Evolutionary conservation across 2,113 vertebrate species (phyloP).

Genomic region (Brachyistius frenatus): DNA sequence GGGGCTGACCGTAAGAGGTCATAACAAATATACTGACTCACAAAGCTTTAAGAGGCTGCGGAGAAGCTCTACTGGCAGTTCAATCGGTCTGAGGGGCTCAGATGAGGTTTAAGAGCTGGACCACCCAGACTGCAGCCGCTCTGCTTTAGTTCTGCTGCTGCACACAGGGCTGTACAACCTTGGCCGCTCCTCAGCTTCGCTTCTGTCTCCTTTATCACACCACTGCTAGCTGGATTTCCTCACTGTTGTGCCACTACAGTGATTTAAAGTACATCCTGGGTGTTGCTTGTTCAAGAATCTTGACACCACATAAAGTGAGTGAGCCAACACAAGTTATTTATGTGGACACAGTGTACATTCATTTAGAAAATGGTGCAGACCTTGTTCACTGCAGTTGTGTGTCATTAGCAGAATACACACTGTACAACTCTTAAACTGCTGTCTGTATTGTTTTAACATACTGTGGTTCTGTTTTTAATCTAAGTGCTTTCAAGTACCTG

Average conservation of each 20-base stretch:
- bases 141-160: constrained; percentile 13
- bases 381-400: background rate
- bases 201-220: background rate
- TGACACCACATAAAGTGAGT: background rate
- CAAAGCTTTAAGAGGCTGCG: constrained; percentile 18
- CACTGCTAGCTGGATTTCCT: background rate
- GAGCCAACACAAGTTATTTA: too few species aligned
- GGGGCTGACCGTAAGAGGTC: constrained; percentile 38
- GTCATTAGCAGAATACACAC: background rate
- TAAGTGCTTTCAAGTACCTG: background rate
- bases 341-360: background rate
- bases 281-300: background rate
- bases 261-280: background rate
- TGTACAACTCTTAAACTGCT: background rate
- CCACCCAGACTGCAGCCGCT: constrained; percentile 11
- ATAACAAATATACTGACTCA: constrained; percentile 23
- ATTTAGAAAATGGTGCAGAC: background rate
- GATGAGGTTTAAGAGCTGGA: constrained; percentile 14
- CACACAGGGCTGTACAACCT: background rate
- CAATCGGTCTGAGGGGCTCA: background rate
- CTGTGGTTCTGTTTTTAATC: background rate
- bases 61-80: constrained; percentile 13
- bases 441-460: background rate
- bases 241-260: background rate
- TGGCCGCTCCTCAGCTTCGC: background rate